Base-by-base conservation (phyloP, 2,797 vertebrate species). In the Gadopsis marmoratus region DNA sequence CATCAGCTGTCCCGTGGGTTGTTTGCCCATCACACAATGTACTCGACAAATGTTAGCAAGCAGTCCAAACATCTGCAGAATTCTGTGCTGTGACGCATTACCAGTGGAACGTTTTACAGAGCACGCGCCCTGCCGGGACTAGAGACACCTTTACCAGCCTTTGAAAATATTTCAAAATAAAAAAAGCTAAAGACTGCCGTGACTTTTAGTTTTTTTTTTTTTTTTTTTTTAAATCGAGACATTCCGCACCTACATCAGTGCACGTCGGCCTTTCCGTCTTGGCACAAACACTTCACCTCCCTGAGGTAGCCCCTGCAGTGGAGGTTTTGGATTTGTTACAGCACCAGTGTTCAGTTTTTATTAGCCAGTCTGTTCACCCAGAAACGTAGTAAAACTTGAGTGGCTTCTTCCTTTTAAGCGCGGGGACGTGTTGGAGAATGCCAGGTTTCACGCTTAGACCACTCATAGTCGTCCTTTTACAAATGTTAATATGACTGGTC, bases 1-100 rank as follows among this genome's bases (percentile, higher is more conserved):
- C 67, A 61, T 81, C 85, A 76, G 86, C 72, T 72, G 78, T 79
- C 63, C 80, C 67, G 62, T 70, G 79, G 87, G 79, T 74, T 70
- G 81, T 86, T 87, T 81, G 86, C 86, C 89, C 86, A 63, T 78
- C 88, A 86, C 85, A 74, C 86, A 43, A 7, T 78, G 76, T 78
- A 21, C 83, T 74, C n/a, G 2, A 80, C 82, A 86, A 82, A 76
- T 76, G 74, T 80, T 68, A 72, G 74, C 68, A 12, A 10, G 63
- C 78, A 45, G 69, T 23, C 48, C 75, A 71, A 86, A 85, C 80
- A 78, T 81, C 88, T 85, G 87, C 80, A 76, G 69, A 13, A 47
- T 8, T 66, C 68, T 55, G 60, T 9, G 31, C 26, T 70, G 29
- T 4, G 35, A 16, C 39, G 45, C 68, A 21, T 71, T 71, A 76